Evolutionary conservation across 2,113 vertebrate species (phyloP), one percentile per base, ranked within the genome.

Genomic region (Cryptomyrus ogoouensis): DNA sequence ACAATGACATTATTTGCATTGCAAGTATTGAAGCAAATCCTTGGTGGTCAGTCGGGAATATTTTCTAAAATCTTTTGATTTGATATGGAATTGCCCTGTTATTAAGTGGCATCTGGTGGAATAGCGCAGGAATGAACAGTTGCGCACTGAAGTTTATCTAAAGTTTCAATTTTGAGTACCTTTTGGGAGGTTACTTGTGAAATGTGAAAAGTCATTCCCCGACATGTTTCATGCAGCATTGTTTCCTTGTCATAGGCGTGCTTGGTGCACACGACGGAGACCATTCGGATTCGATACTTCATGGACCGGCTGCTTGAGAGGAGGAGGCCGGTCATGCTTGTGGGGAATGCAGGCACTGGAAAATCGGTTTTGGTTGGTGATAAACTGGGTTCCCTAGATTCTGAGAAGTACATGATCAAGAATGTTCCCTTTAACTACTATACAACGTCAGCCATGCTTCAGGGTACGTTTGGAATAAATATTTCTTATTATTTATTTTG

Each of bases 361-460:
- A 99, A 99, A 91, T 98, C 98, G 0, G 97, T 98, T 35, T 94
- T 99, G 92, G 96, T 99, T 7, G 96, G 95, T 13, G 94, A 97
- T 88, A 98, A 97, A 87, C 95, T 99, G 80, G 93, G 94, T 87
- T 95, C 95, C 0, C 90, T 99, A 87, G 96, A 98, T 46, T 42
- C 91, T 0, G 96, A 98, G 12, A 93, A 95, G 0, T 97, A 97
- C 89, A 46, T 96, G 91, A 95, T 99, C 90, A 98, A 96, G 93
- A 99, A 97, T 1, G 96, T 98, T 2, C 97, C 97, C 0, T 97
- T 99, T 87, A 99, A 99, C 95, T 99, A 97, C 92, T 99, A 99
- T 91, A 99, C 98, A 88, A 98, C 97, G 0, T 98, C 98, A 0
- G 97, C 97, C 5, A 96, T 97, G 98, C 96, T 99, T 52, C 98